These are phyloP conservation scores for Neodiprion pinetum DNA, from an alignment of 1,140 invertebrate species.

Conservation along the genomic window DNA sequence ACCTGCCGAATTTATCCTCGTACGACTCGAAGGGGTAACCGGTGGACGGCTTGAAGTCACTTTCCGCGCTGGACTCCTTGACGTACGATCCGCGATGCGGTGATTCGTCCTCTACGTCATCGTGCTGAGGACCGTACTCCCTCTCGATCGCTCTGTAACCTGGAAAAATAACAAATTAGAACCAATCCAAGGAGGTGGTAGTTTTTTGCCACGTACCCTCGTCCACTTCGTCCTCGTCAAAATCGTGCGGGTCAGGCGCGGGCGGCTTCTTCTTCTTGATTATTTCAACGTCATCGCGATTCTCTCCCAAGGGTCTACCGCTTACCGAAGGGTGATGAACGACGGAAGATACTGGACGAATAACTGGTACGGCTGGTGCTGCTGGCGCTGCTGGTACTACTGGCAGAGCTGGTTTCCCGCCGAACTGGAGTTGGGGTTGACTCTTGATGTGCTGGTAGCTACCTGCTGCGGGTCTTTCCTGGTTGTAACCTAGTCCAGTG, in stretches of 20 bases:
- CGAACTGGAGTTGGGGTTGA: slow-evolving; percentile 53
- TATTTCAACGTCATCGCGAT: slow-evolving; percentile 50
- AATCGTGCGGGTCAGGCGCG: slow-evolving; percentile 31
- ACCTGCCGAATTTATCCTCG: slow-evolving; percentile 47
- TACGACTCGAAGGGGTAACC: slow-evolving; percentile 45
- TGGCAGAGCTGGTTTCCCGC: slow-evolving; percentile 10
- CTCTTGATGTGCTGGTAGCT: slow-evolving; percentile 43
- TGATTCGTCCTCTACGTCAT: slow-evolving; percentile 36
- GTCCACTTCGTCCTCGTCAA: slow-evolving; percentile 32
- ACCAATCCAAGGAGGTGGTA: background rate
- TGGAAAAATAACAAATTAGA: slow-evolving; percentile 10
- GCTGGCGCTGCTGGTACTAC: background rate
- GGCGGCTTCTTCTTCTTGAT: slow-evolving; percentile 48
- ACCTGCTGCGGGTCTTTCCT: slow-evolving; percentile 20
- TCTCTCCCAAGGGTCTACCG: slow-evolving; percentile 36
- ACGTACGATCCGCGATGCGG: slow-evolving; percentile 24
- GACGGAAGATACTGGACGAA: background rate
- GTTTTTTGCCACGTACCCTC: slow-evolving; percentile 20
- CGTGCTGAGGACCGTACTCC: slow-evolving; percentile 26
- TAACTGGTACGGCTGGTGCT: slow-evolving; percentile 1
- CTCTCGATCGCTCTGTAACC: slow-evolving; percentile 23
- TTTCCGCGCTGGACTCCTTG: slow-evolving; percentile 28
- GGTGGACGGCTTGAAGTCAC: slow-evolving; percentile 40
- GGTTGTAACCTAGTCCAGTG: slow-evolving; percentile 17
- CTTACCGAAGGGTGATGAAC: slow-evolving; percentile 11